Conservation (phyloP, 2,113 vertebrate genomes). For the Struthidea cinerea region DNA sequence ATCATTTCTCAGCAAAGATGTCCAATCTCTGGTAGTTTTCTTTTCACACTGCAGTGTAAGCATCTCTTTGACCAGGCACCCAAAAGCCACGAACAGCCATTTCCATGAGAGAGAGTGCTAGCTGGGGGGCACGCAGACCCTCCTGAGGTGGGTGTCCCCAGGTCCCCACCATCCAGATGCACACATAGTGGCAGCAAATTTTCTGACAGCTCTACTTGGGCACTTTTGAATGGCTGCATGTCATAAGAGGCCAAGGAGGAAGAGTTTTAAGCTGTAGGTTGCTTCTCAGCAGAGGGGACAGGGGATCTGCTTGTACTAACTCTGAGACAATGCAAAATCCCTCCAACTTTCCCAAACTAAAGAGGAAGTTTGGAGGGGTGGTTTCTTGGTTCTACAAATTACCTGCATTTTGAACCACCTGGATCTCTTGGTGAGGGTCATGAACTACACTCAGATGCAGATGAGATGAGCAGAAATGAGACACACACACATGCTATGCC, state of each 20-base stretch:
- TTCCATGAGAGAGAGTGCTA: neutral
- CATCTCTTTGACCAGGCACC: neutral
- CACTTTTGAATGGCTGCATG: too few species aligned
- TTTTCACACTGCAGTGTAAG: neutral
- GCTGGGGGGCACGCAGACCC: fast-evolving
- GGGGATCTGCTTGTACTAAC: neutral
- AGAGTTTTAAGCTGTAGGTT: neutral
- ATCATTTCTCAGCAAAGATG: neutral
- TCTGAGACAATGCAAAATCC: neutral
- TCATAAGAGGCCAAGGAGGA: neutral
- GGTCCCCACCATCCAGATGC: neutral
- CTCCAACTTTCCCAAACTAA: neutral
- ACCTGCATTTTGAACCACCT: neutral
- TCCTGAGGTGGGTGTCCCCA: neutral
- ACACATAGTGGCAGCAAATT: neutral
- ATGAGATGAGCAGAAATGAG: neutral
- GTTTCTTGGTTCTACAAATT: neutral
- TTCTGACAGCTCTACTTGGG: neutral
- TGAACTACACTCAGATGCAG: neutral
- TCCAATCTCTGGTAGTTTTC: neutral
- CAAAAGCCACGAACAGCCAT: neutral
- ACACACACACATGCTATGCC: fast-evolving
- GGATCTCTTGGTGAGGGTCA: neutral
- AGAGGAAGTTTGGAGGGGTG: neutral
- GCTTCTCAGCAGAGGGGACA: neutral